Evolutionary conservation across 2,797 vertebrate species (phyloP).

Genomic region (Poeciliopsis paucimaculata): DNA sequence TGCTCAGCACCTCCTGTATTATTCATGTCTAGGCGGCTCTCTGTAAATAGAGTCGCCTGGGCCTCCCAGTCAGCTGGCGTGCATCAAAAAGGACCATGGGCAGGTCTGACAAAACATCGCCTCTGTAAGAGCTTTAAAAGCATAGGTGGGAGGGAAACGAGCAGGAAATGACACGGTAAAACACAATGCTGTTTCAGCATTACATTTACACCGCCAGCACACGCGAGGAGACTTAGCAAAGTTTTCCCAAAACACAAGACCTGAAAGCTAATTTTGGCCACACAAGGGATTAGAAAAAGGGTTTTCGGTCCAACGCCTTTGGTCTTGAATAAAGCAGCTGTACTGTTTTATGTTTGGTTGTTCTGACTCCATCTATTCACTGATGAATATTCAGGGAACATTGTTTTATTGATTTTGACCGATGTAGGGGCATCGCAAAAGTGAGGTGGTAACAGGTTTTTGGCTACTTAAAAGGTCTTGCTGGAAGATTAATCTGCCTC

Average conservation of each 20-base stretch:
- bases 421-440: background rate
- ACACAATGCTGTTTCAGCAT: conserved; percentile 54
- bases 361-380: conserved; percentile 26
- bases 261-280: conserved; percentile 24
- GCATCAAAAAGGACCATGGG: conserved; percentile 20
- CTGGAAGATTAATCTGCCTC: conserved; percentile 5
- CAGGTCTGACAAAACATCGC: conserved; percentile 53
- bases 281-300: conserved; percentile 39
- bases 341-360: conserved; percentile 25
- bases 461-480: conserved; percentile 4
- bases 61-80: conserved; percentile 49
- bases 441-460: background rate
- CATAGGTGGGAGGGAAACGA: conserved; percentile 40
- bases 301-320: conserved; percentile 44
- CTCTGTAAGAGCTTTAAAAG: conserved; percentile 60
- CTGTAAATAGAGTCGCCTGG: conserved; percentile 54
- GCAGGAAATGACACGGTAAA: conserved; percentile 30
- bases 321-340: conserved; percentile 45
- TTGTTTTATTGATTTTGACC: conserved; percentile 19
- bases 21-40: conserved; percentile 57
- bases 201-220: conserved; percentile 9
- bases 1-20: conserved; percentile 56
- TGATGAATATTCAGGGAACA: conserved; percentile 1
- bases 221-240: conserved; percentile 2
- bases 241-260: conserved; percentile 21